These are phyloP conservation scores for Sesia apiformis DNA, from an alignment of 2,888 invertebrate species.

Conservation along the genomic window DNA sequence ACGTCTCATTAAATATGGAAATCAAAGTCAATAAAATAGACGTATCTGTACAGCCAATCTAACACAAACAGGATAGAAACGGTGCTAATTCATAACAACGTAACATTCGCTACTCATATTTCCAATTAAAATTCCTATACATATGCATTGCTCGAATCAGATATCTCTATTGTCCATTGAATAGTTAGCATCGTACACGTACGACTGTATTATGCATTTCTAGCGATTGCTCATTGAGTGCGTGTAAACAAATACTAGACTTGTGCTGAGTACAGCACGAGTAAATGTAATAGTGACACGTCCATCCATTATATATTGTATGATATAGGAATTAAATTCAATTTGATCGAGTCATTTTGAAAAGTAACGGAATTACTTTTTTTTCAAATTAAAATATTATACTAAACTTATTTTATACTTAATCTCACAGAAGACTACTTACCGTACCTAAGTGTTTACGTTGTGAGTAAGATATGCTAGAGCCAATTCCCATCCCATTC, in stretches of 20 bases:
- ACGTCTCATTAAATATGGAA: background rate
- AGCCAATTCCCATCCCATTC: no score
- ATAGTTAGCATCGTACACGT: slow-evolving; percentile 38
- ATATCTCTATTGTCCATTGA: slow-evolving; percentile 64
- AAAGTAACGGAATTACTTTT: no score
- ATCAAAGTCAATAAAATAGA: background rate
- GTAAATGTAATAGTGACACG: no score
- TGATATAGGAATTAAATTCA: no score
- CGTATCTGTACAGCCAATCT: slow-evolving; percentile 30
- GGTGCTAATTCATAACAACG: slow-evolving; percentile 38
- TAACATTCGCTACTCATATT: slow-evolving; percentile 52
- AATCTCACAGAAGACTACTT: no score
- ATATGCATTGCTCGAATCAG: slow-evolving; percentile 59
- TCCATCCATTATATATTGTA: no score
- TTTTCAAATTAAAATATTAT: no score
- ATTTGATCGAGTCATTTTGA: no score
- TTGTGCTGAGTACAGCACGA: slow-evolving; percentile 6
- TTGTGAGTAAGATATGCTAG: no score
- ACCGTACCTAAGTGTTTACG: no score
- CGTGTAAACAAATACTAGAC: slow-evolving; percentile 31
- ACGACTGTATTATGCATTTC: slow-evolving; percentile 43
- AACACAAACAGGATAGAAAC: slow-evolving; percentile 29
- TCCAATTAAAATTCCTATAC: slow-evolving; percentile 67
- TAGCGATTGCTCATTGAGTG: slow-evolving; percentile 38
- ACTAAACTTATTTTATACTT: no score